Percentiles rank a stretch among this genome's conserved stretches.
Evolutionary conservation across 92 coral and sea anemone genomes (phyloP).

Genomic region (Actinostola sp.): DNA sequence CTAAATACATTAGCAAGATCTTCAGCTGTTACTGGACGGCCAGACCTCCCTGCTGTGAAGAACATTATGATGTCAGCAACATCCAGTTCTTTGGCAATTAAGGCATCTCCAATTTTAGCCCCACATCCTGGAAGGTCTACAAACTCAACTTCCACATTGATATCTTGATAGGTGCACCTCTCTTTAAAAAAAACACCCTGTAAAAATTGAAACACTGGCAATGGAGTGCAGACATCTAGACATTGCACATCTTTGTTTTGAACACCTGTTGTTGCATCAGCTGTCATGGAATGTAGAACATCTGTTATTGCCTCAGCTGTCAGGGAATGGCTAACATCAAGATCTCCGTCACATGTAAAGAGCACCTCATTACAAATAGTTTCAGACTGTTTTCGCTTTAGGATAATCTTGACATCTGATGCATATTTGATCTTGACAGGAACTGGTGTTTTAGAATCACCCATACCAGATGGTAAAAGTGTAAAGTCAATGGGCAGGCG

Average conservation of each 20-base stretch:
- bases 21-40: constrained; percentile 56
- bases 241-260: constrained; percentile 7
- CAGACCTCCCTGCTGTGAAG: constrained; percentile 40
- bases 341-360: not conserved
- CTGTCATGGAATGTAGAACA: not conserved
- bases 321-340: not conserved
- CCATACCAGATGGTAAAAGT: constrained; percentile 53
- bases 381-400: constrained; percentile 11
- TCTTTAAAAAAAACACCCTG: constrained; percentile 11
- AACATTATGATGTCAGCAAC: constrained; percentile 50
- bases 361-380: not conserved
- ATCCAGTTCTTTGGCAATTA: constrained; percentile 29
- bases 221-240: constrained; percentile 45
- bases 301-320: not conserved
- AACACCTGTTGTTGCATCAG: not conserved
- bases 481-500: not conserved
- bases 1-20: constrained; percentile 48
- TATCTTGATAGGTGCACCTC: constrained; percentile 29
- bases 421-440: constrained; percentile 50
- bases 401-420: constrained; percentile 18
- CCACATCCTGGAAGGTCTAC: constrained; percentile 59
- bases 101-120: constrained; percentile 32
- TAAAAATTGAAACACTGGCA: constrained; percentile 36
- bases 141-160: constrained; percentile 49
- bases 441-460: constrained; percentile 48